Evolutionary conservation across 2,888 invertebrate genomes (phyloP), one percentile per base, ranked within the genome.

Genomic region (Lydus trimaculatus): DNA sequence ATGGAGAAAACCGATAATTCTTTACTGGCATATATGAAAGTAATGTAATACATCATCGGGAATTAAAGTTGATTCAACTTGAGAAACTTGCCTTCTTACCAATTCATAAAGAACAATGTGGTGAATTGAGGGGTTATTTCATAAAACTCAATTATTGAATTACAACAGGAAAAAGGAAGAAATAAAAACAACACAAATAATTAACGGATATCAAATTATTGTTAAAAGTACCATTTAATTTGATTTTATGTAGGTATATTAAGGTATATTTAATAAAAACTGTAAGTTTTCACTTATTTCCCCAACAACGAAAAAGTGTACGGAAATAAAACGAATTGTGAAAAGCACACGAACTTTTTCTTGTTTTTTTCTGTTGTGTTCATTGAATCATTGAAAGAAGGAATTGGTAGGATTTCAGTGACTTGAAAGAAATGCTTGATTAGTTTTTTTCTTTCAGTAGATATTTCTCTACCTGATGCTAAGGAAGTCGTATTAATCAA

Each of bases 301-400:
- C 15, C 8, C 17, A 20, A 48, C 43, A 48, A 48, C 17, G 7
- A 5, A 20, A 48, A 20, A n/a, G n/a, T 17, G 17, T 17, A 11
- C 2, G 17, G 48, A 48, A 48, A 48, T 48, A 52, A 9, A 25
- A 23, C n/a, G 43, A 17, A 17, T 7, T 5, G 43, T 3, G 17
- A 43, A 43, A 36, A 36, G 1, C 15, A 36, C 15, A 15, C 28
- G 4, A 28, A 28, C 28, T 28, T 28, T 28, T 15, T 1, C 36
- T 36, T 4, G 15, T 15, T 3, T 15, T 13, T 28, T 25, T 28
- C 31, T 58, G 58, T 33, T 63, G 20, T 31, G 31, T 58, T 63
- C 63, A 25, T 17, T 33, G 23, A 31, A 58, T 63, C 58, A 56
- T 33, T 63, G 63, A 63, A 56, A 31, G 33, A 63, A 63, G 28